Base-by-base conservation (phyloP, 1,140 invertebrate genomes). In the Drosophila ambigua region DNA sequence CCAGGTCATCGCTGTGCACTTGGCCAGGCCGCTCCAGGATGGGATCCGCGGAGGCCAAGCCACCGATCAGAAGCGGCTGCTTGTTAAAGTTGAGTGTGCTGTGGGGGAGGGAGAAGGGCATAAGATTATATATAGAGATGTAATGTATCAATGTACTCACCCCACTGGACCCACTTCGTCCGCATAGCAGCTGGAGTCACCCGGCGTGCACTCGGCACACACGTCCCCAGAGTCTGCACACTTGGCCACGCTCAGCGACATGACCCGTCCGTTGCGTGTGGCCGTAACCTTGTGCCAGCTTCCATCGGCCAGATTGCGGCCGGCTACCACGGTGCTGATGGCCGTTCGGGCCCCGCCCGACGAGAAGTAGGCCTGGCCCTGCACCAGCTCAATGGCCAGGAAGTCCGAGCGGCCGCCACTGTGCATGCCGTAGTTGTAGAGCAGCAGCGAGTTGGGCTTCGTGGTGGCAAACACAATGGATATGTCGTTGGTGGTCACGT, bases 51-150 rank as follows among this genome's bases (percentile, higher is more conserved):
- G 95, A 95, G 41, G 94, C 93, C 9, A 99, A 91, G 16, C 98
- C 98, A 28, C 98, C 98, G 65, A 99, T 94, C 24, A 96, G 93
- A 49, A 99, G 92, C 0, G 95, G 95, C 85, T 98, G 96, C 71
- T 96, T 97, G 92, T 98, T 97, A 92, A 98, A 98, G 84, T 98
- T 98, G n/a, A 98, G 92, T 0, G 97, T 97, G 58, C 97, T 98
- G 69, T 2, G 73, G 43, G 4, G n/a, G 16, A 59, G 7, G 0
- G 5, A 2, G 20, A 20, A 20, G 20, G 20, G 20, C 20, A 20
- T 20, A 43, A 20, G 52, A 62, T n/a, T 28, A 20, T 5, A 46
- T 24, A 49, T 35, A 13, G 2, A n/a, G 11, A 26, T 54, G 16
- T 1, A 23, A 9, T 45, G 9, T 24, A 44, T 7, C 11, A 35